Conservation (phyloP, 2,888 invertebrate species). For the Eupithecia vulgata region DNA sequence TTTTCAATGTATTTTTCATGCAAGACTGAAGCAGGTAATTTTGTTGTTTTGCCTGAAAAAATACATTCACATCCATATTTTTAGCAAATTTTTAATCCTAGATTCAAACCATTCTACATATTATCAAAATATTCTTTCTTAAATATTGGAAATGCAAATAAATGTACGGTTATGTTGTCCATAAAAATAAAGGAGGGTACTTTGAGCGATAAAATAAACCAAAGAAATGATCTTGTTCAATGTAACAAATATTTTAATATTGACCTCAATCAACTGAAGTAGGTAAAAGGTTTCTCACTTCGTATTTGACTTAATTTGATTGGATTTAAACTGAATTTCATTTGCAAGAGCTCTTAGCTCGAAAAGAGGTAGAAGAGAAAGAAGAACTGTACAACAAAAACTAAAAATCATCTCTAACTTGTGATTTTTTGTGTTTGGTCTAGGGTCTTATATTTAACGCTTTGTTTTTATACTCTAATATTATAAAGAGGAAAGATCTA, state of each 20-base stretch:
- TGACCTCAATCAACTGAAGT: slow-evolving; percentile 22
- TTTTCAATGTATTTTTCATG: no score
- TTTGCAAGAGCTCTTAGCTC: background rate
- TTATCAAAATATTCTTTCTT: background rate
- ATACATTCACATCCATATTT: no score
- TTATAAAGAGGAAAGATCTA: no score
- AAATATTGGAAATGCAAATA: background rate
- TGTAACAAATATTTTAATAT: slow-evolving; percentile 22
- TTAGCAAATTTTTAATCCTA: background rate
- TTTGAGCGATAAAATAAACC: slow-evolving; percentile 13
- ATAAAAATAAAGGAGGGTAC: slow-evolving; percentile 10
- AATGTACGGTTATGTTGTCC: slow-evolving; percentile 1
- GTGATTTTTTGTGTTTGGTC: background rate
- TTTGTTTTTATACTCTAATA: background rate
- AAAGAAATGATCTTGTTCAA: slow-evolving; percentile 9
- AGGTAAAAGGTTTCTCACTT: slow-evolving; percentile 3
- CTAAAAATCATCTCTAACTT: background rate
- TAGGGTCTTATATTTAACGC: background rate
- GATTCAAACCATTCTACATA: background rate
- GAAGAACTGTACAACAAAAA: background rate
- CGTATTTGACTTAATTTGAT: background rate
- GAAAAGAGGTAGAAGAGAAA: background rate
- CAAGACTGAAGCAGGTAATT: background rate
- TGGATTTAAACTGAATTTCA: background rate
- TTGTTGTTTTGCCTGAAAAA: background rate